phyloP scores from a whole-genome alignment of 2,797 vertebrate genomes.

The Coilia nasus region DNA sequence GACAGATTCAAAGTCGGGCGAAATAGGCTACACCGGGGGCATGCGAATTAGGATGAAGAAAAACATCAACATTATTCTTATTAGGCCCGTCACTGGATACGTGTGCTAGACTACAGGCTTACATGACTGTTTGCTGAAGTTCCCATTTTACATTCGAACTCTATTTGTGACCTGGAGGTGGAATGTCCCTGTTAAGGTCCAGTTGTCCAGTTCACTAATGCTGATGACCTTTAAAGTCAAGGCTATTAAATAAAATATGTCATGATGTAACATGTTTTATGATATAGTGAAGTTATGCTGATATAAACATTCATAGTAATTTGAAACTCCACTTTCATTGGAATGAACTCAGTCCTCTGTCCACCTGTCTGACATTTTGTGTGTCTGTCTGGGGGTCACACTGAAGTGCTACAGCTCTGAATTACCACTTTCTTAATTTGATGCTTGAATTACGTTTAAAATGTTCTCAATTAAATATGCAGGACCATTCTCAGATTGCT shows the following conservation, averaged over 20 bases:
- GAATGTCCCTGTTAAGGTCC: background rate
- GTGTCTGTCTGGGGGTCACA: background rate
- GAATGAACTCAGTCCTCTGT: background rate
- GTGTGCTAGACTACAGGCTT: background rate
- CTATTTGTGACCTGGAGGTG: background rate
- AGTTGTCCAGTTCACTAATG: background rate
- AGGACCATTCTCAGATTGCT: conserved; percentile 65
- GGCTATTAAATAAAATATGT: background rate
- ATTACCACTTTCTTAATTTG: conserved; percentile 21
- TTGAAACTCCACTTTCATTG: background rate
- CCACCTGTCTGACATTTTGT: background rate
- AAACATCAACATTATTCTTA: background rate
- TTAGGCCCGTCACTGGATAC: background rate
- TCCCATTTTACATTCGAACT: background rate
- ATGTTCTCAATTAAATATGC: conserved; percentile 72
- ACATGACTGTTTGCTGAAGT: background rate
- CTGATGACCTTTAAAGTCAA: background rate
- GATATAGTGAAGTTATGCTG: background rate
- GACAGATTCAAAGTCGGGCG: conserved; percentile 25
- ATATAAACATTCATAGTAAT: background rate
- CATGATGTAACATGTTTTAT: background rate
- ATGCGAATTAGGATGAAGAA: conserved; percentile 2
- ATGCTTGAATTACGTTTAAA: conserved; percentile 26
- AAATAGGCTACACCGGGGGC: conserved; percentile 18
- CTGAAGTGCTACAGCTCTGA: conserved; percentile 25